Base-by-base conservation (phyloP, 2,113 vertebrate species). In the Amphiprion percula region DNA sequence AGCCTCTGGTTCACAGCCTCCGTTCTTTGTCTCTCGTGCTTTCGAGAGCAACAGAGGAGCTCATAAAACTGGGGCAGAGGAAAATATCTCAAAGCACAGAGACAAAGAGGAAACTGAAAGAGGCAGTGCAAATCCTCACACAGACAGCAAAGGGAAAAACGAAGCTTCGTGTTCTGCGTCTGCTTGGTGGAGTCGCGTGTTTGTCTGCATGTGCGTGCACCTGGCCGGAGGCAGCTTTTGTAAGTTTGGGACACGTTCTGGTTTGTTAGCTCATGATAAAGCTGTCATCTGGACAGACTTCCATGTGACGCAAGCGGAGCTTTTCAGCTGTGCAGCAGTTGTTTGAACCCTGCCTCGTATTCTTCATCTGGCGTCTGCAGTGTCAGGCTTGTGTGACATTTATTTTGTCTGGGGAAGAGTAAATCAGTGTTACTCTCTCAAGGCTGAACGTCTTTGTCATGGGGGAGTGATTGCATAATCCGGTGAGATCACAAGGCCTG, bases 391-490 rank as follows among this genome's bases (percentile, higher is more conserved):
- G 52, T 84, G 55, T 86, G 85, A 86, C 86, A 83, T 87, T 87
- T 80, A 79, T 87, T 87, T 89, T 88, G 80, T 85, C 80, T 85
- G 75, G 59, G 68, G 46, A 76, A 72, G 79, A 87, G 82, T 83
- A 88, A 87, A 87, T 88, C 86, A 86, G 69, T 23, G 67, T 79
- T 55, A 50, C 76, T 87, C 78, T 78, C 72, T 81, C 69, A 70
- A 88, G 84, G 84, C 88, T 81, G 72, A 86, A 74, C 76, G 67
- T 90, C 83, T 92, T 90, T 92, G 88, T 90, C 83, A 86, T 80
- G 88, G 81, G 85, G 85, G 87, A 83, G 73, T 74, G 92, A 90
- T 92, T 93, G 86, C 92, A 87, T 92, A 91, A 92, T 90, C 83
- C 77, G 84, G 71, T 83, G 87, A 91, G 86, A 90, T 90, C 90